A percentile compares a stretch with the other conserved stretches of the same genome.
phyloP scores from a whole-genome alignment of 1,140 invertebrate species.

The Stegodyphus mimosarum region DNA sequence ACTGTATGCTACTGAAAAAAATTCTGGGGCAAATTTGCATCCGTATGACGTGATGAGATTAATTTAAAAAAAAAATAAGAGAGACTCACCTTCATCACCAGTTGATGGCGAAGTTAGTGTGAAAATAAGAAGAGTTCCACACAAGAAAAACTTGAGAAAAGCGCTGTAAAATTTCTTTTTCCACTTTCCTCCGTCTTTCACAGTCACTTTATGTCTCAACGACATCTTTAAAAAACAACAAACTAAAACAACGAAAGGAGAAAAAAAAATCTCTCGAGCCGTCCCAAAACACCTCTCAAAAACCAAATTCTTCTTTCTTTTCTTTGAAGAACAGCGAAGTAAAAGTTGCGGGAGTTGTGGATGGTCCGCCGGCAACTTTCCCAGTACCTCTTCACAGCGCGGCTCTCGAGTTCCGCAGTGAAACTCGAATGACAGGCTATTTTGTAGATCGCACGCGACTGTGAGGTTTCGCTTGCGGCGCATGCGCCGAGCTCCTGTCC shows the following conservation, averaged over 20 bases:
- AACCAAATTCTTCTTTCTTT: no score
- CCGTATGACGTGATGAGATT: no score
- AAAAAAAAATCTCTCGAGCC: no score
- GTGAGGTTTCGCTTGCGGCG: conserved; percentile 23
- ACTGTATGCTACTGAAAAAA: no score
- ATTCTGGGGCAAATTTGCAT: no score
- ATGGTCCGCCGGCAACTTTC: no score
- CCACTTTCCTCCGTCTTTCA: not conserved
- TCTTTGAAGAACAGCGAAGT: no score
- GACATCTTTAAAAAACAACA: not conserved
- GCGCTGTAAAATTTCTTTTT: conserved; percentile 14
- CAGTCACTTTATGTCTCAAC: conserved; percentile 16
- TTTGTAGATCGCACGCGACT: not conserved
- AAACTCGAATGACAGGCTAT: conserved; percentile 44
- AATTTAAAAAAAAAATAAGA: no score
- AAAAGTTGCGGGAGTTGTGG: no score
- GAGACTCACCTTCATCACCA: conserved; percentile 18
- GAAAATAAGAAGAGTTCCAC: not conserved
- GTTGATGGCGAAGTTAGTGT: conserved; percentile 6
- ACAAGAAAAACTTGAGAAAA: conserved; percentile 28
- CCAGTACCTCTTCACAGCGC: no score
- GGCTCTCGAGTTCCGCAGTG: conserved; percentile 10
- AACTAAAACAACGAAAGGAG: not conserved
- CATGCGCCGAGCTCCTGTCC: not conserved
- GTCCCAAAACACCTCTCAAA: no score